Conservation (phyloP, 2,888 invertebrate species). For the Omphaloscelis lunosa region DNA sequence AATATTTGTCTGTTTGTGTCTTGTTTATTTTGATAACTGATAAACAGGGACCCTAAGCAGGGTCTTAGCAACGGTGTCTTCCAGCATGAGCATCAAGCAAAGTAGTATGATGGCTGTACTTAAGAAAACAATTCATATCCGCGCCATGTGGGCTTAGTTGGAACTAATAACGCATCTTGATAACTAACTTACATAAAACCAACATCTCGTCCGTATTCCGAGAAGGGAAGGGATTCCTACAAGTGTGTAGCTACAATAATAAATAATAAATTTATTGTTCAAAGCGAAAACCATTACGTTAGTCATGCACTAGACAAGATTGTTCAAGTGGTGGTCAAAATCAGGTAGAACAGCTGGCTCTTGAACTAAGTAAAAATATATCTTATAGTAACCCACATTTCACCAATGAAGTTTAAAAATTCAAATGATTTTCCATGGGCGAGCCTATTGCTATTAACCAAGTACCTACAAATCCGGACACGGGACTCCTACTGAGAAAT, state of each 20-base stretch:
- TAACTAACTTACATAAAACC: neutral
- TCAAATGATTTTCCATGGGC: too few species aligned
- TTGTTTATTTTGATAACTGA: conserved; percentile 13
- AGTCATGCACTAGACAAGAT: too few species aligned
- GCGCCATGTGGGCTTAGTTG: neutral
- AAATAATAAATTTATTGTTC: too few species aligned
- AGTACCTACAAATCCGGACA: neutral
- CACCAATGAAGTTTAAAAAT: neutral
- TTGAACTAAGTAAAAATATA: too few species aligned
- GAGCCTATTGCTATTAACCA: neutral
- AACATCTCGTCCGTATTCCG: neutral
- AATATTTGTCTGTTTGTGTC: conserved; percentile 43
- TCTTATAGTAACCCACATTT: neutral
- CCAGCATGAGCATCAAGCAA: too few species aligned
- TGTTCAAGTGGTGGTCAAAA: too few species aligned
- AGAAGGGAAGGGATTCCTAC: too few species aligned
- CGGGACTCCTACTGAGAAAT: neutral
- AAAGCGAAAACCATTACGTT: too few species aligned
- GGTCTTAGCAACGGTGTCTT: neutral
- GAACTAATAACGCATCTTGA: neutral
- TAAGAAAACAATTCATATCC: too few species aligned
- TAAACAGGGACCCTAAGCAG: neutral
- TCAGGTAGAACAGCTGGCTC: too few species aligned
- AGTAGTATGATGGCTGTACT: too few species aligned
- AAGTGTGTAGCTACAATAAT: neutral